Evolutionary conservation across 1,140 invertebrate species (phyloP).

Genomic region (Panagrolaimus sp.): DNA sequence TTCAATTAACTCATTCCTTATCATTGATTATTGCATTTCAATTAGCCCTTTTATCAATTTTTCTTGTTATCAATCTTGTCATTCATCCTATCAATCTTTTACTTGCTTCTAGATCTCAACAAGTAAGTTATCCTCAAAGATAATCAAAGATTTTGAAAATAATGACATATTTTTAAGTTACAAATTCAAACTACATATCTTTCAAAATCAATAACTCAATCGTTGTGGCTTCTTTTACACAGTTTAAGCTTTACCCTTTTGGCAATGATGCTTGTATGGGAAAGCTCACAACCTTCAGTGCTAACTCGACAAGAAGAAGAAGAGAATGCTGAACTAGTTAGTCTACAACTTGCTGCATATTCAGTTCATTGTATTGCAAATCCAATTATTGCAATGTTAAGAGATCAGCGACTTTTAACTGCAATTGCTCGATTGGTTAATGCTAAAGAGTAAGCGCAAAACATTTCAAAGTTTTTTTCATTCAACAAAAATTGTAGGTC

Average conservation of each 20-base stretch:
- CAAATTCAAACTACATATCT: neutral
- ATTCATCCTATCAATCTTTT: slow-evolving; percentile 23
- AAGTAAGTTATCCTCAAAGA: neutral
- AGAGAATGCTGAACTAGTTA: slow-evolving; percentile 16
- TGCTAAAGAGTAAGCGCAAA: slow-evolving; percentile 21
- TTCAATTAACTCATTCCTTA: slow-evolving; percentile 23
- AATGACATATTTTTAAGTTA: slow-evolving; percentile 13
- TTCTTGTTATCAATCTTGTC: slow-evolving; percentile 24
- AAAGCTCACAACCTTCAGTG: neutral
- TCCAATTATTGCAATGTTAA: slow-evolving; percentile 20
- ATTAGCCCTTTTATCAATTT: slow-evolving; percentile 25
- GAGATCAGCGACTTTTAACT: slow-evolving; percentile 16
- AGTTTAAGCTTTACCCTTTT: slow-evolving; percentile 25
- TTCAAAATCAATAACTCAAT: slow-evolving; percentile 22
- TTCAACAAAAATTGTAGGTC: slow-evolving; percentile 9
- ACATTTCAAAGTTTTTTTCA: neutral
- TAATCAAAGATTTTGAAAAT: neutral
- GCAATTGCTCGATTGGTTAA: slow-evolving; percentile 25
- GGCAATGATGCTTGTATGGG: slow-evolving; percentile 28
- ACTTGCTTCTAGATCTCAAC: neutral
- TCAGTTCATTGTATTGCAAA: slow-evolving; percentile 25
- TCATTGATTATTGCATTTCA: slow-evolving; percentile 27
- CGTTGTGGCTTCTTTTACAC: slow-evolving; percentile 21
- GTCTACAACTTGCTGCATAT: slow-evolving; percentile 24
- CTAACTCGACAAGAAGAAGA: neutral